Percentiles rank a stretch among this genome's conserved stretches.
Conservation (phyloP, 2,797 vertebrate species). For the Gadopsis marmoratus region DNA sequence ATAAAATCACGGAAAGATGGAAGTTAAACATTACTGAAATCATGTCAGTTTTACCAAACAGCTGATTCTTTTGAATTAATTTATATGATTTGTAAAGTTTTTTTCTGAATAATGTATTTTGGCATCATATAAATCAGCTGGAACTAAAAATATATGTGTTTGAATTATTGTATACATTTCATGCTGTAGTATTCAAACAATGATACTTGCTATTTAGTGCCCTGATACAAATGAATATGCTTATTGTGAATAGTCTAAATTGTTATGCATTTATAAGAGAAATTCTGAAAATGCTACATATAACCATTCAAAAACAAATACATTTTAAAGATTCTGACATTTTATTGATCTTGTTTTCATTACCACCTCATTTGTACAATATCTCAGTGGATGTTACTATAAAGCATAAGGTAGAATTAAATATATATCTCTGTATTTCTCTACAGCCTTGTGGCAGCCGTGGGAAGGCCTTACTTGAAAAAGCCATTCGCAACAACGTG, state of each 20-base stretch:
- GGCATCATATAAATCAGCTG: background rate
- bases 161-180: background rate
- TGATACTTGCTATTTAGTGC: background rate
- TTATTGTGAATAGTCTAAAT: background rate
- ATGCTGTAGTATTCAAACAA: background rate
- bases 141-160: background rate
- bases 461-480: conserved; percentile 91
- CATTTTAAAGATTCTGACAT: background rate
- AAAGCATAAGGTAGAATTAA: background rate
- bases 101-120: background rate
- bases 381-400: background rate
- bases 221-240: background rate
- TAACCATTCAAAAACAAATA: background rate
- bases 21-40: background rate
- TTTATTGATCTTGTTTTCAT: background rate
- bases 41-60: background rate
- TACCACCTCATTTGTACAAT: background rate
- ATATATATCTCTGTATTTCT: conserved; percentile 7
- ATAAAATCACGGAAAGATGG: background rate
- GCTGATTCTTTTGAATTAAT: background rate
- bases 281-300: background rate
- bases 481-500: conserved; percentile 91
- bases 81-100: background rate
- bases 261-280: background rate
- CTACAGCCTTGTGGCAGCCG: conserved; percentile 87